Base-by-base conservation (phyloP, 2,888 invertebrate genomes). In the Orthosia gothica region DNA sequence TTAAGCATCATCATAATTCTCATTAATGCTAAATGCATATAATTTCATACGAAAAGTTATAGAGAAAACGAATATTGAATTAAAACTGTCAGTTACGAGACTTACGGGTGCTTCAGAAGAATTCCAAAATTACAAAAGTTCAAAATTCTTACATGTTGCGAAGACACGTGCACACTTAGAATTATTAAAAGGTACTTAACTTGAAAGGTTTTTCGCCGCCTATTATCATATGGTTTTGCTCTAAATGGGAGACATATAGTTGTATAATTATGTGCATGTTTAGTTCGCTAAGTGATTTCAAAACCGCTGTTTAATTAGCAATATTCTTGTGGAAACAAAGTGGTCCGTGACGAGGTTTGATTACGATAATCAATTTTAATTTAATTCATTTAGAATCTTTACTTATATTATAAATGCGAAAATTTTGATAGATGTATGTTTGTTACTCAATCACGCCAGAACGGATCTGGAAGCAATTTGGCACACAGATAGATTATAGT, bases 231-330 rank as follows among this genome's bases (percentile, higher is more conserved):
- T 9, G 74, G 73, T 74, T 64, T 47, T 52, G 20, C 40, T 58
- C 20, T 32, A 63, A 74, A 66, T 70, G 47, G 59, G n/a, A 74
- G 58, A 49, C n/a, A 64, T 54, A 67, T 74, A 68, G 49, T 80
- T 70, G 69, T 65, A 45, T 54, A 58, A 70, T 59, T 83, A 79
- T 81, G 63, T 83, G 59, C 70, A 70, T 84, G 70, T 83, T 80
- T 70, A 62, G 67, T 50, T 15, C 13, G 63, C 50, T 84, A 70
- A 70, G 81, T 84, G 81, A 84, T 74, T 74, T 74, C 54, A 62
- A 65, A 81, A 70, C 64, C 81, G 57, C 40, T 50, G 50, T 67
- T 68, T 64, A 58, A 68, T 80, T 74, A 61, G 50, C 61, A 23
- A 52, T 57, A 67, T 80, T 74, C 49, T 70, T 26, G 57, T 70